Evolutionary conservation across 1,140 invertebrate species (phyloP), one percentile per base, ranked within the genome.

Genomic region (Bacillus rossius): DNA sequence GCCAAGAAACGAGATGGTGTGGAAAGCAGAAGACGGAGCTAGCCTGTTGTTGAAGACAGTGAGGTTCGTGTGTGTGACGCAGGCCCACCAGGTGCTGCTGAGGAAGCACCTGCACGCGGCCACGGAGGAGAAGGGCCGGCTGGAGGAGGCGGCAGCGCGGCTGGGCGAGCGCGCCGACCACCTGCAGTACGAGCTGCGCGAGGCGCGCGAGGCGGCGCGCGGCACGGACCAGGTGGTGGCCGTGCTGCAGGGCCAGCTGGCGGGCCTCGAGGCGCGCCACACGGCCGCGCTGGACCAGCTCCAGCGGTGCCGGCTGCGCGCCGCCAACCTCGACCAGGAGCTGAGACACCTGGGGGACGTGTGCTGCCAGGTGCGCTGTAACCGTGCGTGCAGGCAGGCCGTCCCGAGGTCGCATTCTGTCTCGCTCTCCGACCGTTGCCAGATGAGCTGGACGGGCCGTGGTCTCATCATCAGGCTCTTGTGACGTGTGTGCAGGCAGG

Each of bases 161-260:
- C 51, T 67, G 7, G 49, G 55, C 14, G 65, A 67, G 23, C 57
- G 57, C 23, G 55, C 52, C 2, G 64, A 64, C n/a, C 22, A 66
- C 22, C 57, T 67, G 0, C 57, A 66, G 29, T 69, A 69, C 52
- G 67, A 69, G 55, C 45, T 69, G 40, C 64, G 61, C 17, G 65
- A 69, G 25, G 59, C 65, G 1, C 48, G 43, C 51, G 61, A 66
- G 47, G 59, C 58, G 37, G 57, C 65, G 23, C 54, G 54, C n/a
- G 63, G 57, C n/a, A 55, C 61, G 45, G 57, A 64, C 23, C 65
- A 69, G 37, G 64, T 65, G 3, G 62, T 67, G 10, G 23, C 34
- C 2, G 14, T 59, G 16, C 34, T 62, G 20, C 41, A 59, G 34
- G 52, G 23, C 7, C 61, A 62, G 16, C 19, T 62, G 25, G 22